These are phyloP conservation scores for Hippocampus guttulatus DNA, from an alignment of 2,113 vertebrate species.

Conservation along the genomic window DNA sequence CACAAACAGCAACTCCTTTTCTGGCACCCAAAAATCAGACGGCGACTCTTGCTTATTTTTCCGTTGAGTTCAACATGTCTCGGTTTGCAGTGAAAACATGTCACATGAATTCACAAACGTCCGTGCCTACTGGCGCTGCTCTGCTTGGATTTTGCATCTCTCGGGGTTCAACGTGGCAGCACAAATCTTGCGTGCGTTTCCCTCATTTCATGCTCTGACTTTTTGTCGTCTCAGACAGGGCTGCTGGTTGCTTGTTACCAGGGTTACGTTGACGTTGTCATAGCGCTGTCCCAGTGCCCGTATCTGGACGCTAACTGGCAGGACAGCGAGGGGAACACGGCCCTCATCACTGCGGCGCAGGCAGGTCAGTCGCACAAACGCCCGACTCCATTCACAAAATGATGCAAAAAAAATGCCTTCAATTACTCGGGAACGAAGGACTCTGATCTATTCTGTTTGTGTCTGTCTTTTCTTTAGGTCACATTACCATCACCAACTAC, in stretches of 20 bases:
- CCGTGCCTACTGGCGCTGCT: constrained; percentile 2
- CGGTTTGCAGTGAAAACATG: constrained; percentile 36
- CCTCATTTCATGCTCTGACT: neutral
- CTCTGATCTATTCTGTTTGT: neutral
- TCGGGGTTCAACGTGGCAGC: constrained; percentile 14
- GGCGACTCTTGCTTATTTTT: constrained; percentile 29
- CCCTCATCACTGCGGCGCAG: constrained; percentile 90
- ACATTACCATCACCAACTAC: constrained; percentile 90
- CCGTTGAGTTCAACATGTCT: constrained; percentile 18
- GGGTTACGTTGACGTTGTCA: constrained; percentile 88
- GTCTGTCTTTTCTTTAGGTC: constrained; percentile 71
- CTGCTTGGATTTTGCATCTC: constrained; percentile 11
- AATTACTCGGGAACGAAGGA: neutral
- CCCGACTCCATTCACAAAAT: too few species aligned
- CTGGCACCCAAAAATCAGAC: constrained; percentile 21
- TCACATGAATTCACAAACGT: constrained; percentile 33
- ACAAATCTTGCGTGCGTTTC: constrained; percentile 9
- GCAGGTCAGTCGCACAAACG: constrained; percentile 76
- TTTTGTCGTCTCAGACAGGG: constrained; percentile 74
- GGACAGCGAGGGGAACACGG: constrained; percentile 94
- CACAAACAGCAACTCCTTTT: constrained; percentile 24
- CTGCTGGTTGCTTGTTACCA: constrained; percentile 93
- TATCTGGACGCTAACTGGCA: constrained; percentile 94
- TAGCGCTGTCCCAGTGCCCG: constrained; percentile 87
- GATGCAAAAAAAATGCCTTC: neutral